Evolutionary conservation across 2,797 vertebrate species (phyloP).

Genomic region (Catostomus latipinnis): DNA sequence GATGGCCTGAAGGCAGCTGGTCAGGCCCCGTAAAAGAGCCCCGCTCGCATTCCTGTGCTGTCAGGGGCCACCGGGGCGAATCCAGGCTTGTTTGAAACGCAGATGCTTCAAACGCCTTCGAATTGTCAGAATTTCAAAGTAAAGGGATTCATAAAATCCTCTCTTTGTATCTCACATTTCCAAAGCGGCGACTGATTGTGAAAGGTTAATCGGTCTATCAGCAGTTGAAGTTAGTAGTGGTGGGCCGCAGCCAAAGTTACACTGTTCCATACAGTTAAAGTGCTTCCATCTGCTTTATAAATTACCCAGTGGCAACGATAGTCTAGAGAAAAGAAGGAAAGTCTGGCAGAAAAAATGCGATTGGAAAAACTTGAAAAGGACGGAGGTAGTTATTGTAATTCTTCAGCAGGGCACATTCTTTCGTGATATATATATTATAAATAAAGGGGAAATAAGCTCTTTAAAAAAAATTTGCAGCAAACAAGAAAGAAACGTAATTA

Average conservation of each 20-base stretch:
- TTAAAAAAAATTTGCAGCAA: neutral
- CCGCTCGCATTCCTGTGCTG: constrained; percentile 76
- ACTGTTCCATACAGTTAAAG: constrained; percentile 74
- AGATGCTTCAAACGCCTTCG: constrained; percentile 32
- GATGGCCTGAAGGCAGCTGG: constrained; percentile 67
- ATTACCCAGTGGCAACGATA: constrained; percentile 70
- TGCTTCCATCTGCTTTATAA: constrained; percentile 78
- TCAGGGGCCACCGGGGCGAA: constrained; percentile 76
- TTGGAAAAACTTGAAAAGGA: constrained; percentile 65
- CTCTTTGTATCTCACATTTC: neutral
- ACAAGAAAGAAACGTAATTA: neutral
- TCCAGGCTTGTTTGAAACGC: constrained; percentile 71
- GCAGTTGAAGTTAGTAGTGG: constrained; percentile 28
- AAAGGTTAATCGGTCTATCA: neutral
- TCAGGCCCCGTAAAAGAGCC: constrained; percentile 70
- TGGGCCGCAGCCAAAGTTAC: constrained; percentile 66
- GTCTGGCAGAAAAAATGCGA: constrained; percentile 55
- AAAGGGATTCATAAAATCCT: neutral
- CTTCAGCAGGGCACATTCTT: constrained; percentile 53
- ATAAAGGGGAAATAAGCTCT: neutral
- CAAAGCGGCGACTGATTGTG: neutral
- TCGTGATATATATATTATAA: neutral
- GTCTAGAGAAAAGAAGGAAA: constrained; percentile 55
- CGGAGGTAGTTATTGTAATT: constrained; percentile 57
- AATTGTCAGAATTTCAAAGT: constrained; percentile 9